Evolutionary conservation across 2,888 invertebrate species (phyloP), one percentile per base, ranked within the genome.

Genomic region (Pachydiplax longipennis): DNA sequence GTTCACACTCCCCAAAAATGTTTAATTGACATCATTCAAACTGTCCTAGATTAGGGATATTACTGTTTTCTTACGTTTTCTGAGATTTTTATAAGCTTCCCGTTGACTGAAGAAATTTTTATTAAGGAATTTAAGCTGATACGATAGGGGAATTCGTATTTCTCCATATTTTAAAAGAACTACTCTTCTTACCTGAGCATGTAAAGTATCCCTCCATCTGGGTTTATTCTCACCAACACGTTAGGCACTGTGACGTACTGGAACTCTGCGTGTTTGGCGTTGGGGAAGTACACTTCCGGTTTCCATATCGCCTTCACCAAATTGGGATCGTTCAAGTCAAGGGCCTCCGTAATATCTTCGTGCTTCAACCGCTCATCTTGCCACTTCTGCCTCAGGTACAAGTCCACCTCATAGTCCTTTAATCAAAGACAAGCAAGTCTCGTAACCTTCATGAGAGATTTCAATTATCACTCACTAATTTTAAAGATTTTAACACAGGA

Each of bases 241-340:
- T 95, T 95, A 31, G 95, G 95, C 2, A 95, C 94, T 0, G 95
- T 95, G 58, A 95, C 95, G 91, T 94, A 94, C 92, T 95, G 95
- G 92, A 94, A 94, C 92, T 94, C 94, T 0, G 94, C 94, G 91
- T 94, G 93, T 92, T 94, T 94, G 37, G 94, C 94, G 92, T 94
- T 95, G 6, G 94, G 94, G 92, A 94, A 94, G 92, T 94, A 94
- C 4, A 94, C 94, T 92, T 94, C 94, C 1, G 94, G 94, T 92
- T 94, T 94, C 94, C 94, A 94, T 91, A 94, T 94, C 83, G 94
- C 93, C 92, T 94, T 94, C 48, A 94, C 94, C 35, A 82, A 81
- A 92, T 94, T 94, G 1, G 94, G 94, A 91, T 94, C 94, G 92
- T 94, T 94, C 35, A 94, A 93, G 92, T 94, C 94, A 80, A 94